Conservation (phyloP, 1,140 invertebrate genomes). For the Eumaeus atala region DNA sequence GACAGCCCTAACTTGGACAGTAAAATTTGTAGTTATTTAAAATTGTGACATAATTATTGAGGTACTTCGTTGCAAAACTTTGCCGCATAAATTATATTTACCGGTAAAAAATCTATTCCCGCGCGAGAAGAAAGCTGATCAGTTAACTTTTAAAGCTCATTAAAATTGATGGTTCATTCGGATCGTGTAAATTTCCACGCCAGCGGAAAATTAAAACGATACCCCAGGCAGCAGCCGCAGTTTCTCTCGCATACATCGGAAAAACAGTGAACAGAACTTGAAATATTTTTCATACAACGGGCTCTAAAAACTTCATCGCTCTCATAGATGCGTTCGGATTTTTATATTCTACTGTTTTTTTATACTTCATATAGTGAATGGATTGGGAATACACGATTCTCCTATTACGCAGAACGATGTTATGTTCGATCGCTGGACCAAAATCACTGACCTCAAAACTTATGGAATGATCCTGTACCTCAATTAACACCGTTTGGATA, state of each 20-base stretch:
- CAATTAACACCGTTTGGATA: not conserved
- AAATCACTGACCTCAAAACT: too few species aligned
- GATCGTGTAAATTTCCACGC: slow-evolving; percentile 59
- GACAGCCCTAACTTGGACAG: too few species aligned
- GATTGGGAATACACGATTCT: slow-evolving; percentile 33
- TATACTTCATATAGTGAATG: slow-evolving; percentile 1
- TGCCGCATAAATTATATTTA: slow-evolving; percentile 5
- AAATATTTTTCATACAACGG: slow-evolving; percentile 43
- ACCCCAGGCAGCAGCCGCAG: slow-evolving; percentile 62
- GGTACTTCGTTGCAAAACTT: too few species aligned
- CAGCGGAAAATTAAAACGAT: slow-evolving; percentile 71
- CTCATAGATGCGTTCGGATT: slow-evolving; percentile 25
- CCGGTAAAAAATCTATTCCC: slow-evolving; percentile 13
- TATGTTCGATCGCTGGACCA: slow-evolving; percentile 20
- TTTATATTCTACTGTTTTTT: slow-evolving; percentile 15
- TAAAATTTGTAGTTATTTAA: too few species aligned
- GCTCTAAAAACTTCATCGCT: slow-evolving; percentile 50
- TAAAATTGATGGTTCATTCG: slow-evolving; percentile 71
- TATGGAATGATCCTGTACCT: too few species aligned
- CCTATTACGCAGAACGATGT: slow-evolving; percentile 31
- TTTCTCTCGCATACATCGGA: slow-evolving; percentile 33
- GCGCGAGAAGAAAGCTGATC: slow-evolving; percentile 42
- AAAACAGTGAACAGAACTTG: slow-evolving; percentile 38
- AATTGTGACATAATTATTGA: too few species aligned
- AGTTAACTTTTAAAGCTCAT: slow-evolving; percentile 72